Evolutionary conservation across 92 coral and sea anemone genomes (phyloP).

Genomic region (Siderastrea siderea): DNA sequence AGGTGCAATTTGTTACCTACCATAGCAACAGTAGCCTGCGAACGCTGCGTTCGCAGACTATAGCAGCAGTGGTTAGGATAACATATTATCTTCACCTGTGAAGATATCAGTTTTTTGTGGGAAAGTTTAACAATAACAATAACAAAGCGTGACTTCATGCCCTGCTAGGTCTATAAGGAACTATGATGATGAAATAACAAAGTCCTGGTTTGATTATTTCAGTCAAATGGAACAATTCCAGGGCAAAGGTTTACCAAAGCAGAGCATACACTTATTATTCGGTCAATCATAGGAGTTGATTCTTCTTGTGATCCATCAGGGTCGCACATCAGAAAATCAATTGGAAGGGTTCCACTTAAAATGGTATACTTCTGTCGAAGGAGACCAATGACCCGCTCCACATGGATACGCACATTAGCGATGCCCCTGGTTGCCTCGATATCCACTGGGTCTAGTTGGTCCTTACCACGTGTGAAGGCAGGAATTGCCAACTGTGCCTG

Average conservation of each 20-base stretch:
- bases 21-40: no score
- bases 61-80: no score
- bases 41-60: no score
- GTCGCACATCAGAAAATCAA: slow-evolving; percentile 25
- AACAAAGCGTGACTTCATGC: no score
- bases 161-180: no score
- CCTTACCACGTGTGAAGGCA: slow-evolving; percentile 36
- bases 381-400: slow-evolving; percentile 51
- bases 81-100: no score
- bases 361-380: slow-evolving; percentile 31
- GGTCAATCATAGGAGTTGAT: slow-evolving; percentile 56
- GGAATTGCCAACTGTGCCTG: slow-evolving; percentile 45
- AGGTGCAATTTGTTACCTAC: no score
- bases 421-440: slow-evolving; percentile 45
- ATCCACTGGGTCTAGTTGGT: slow-evolving; percentile 48
- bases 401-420: slow-evolving; percentile 46
- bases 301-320: slow-evolving; percentile 41
- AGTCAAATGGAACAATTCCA: slow-evolving; percentile 70
- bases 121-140: no score
- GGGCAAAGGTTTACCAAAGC: slow-evolving; percentile 75
- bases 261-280: slow-evolving; percentile 65
- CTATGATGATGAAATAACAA: neutral
- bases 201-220: slow-evolving; percentile 4
- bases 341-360: slow-evolving; percentile 32
- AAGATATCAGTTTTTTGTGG: no score